phyloP scores from a whole-genome alignment of 1,140 invertebrate genomes.

The Aplysia californica region DNA sequence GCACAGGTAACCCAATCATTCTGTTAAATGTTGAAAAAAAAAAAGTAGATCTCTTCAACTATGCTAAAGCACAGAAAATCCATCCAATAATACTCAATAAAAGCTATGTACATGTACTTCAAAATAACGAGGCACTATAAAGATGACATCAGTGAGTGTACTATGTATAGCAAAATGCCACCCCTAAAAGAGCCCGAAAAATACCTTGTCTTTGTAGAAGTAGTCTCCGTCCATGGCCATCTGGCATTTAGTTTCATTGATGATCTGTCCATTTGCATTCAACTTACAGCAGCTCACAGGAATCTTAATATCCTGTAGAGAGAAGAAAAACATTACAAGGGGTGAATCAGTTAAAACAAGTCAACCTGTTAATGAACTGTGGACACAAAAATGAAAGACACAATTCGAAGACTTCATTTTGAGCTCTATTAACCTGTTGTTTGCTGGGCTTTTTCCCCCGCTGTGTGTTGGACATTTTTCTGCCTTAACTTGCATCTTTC shows the following conservation, averaged over 20 bases:
- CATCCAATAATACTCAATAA: no score
- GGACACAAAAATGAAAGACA: background rate
- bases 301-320: conserved; percentile 17
- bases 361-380: background rate
- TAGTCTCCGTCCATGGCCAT: background rate
- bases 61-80: no score
- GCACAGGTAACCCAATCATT: no score
- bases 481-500: background rate
- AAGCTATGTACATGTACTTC: no score
- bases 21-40: no score
- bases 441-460: background rate
- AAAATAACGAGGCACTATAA: no score
- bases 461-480: background rate
- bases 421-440: background rate
- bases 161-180: background rate
- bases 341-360: background rate
- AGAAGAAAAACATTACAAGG: background rate
- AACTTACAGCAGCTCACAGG: conserved; percentile 22
- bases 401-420: background rate
- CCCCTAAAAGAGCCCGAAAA: background rate
- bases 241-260: conserved; percentile 7
- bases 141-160: background rate
- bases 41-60: no score
- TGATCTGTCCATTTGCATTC: background rate
- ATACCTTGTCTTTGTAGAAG: conserved; percentile 12